These are phyloP conservation scores for Molossus alvarezi DNA, from an alignment of 2,797 vertebrate genomes.

Conservation along the genomic window DNA sequence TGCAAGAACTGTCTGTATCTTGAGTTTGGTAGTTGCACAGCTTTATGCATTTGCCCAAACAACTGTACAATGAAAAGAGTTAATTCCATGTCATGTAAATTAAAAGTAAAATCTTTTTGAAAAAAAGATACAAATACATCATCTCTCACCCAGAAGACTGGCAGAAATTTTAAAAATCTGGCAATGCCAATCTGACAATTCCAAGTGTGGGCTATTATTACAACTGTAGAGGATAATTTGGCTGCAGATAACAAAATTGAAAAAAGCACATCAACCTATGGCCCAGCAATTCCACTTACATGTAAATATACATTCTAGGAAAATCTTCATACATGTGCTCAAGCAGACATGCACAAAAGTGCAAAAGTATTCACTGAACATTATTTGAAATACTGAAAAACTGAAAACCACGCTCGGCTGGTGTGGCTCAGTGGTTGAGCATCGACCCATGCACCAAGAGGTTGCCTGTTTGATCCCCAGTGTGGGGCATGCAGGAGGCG, in stretches of 20 bases:
- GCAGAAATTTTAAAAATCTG: constrained; percentile 42
- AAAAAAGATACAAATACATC: constrained; percentile 60
- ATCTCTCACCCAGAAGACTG: constrained; percentile 16
- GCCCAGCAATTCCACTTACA: constrained; percentile 13
- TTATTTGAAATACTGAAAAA: constrained; percentile 59
- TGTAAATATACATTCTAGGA: neutral
- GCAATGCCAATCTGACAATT: constrained; percentile 2
- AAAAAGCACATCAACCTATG: constrained; percentile 49
- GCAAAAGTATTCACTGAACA: constrained; percentile 34
- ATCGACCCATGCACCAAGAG: too few species aligned
- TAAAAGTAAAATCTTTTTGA: constrained; percentile 56
- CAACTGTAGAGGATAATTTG: constrained; percentile 39
- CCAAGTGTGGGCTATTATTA: constrained; percentile 1
- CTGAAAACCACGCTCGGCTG: neutral
- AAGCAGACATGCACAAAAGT: neutral
- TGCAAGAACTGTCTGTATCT: neutral
- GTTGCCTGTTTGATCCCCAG: too few species aligned
- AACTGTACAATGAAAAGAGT: neutral
- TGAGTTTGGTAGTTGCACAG: constrained; percentile 7
- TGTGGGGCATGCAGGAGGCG: too few species aligned
- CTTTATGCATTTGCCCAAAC: constrained; percentile 6
- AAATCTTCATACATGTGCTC: constrained; percentile 29
- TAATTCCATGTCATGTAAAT: constrained; percentile 58
- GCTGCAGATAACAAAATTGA: neutral
- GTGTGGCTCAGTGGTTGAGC: too few species aligned